Conservation (phyloP, 1,140 invertebrate species). For the Harpegnathos saltator region DNA sequence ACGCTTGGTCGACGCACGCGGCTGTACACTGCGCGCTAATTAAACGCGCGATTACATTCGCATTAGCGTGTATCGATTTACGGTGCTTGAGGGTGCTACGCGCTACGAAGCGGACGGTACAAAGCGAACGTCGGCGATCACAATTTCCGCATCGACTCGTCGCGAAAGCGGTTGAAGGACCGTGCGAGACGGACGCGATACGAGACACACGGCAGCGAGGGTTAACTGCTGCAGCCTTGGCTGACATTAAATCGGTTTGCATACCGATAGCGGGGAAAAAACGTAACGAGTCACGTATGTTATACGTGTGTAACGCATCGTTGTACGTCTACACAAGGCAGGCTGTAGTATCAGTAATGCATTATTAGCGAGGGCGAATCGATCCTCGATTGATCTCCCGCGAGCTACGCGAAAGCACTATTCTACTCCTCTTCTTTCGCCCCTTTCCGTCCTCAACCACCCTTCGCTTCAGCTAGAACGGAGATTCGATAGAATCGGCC, state of each 20-base stretch:
- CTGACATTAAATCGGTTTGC: constrained; percentile 43
- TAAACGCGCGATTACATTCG: no score
- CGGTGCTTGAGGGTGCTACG: no score
- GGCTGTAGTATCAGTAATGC: constrained; percentile 38
- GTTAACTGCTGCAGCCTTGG: constrained; percentile 17
- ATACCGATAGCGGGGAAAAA: not conserved
- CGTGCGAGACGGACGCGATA: not conserved
- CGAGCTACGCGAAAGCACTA: not conserved
- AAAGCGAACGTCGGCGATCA: no score
- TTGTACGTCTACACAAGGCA: constrained; percentile 15
- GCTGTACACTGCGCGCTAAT: no score
- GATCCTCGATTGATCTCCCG: constrained; percentile 34
- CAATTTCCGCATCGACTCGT: not conserved
- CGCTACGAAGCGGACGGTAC: no score
- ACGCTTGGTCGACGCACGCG: no score
- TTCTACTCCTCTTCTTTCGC: not conserved
- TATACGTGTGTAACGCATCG: no score
- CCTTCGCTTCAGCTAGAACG: no score
- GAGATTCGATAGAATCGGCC: not conserved
- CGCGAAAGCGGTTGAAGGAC: not conserved
- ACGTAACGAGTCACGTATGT: constrained; percentile 37
- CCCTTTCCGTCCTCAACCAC: no score
- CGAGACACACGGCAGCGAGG: not conserved
- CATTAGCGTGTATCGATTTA: no score
- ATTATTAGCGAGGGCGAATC: constrained; percentile 42